phyloP scores from a whole-genome alignment of 2,113 vertebrate species.

The Myodes glareolus region DNA sequence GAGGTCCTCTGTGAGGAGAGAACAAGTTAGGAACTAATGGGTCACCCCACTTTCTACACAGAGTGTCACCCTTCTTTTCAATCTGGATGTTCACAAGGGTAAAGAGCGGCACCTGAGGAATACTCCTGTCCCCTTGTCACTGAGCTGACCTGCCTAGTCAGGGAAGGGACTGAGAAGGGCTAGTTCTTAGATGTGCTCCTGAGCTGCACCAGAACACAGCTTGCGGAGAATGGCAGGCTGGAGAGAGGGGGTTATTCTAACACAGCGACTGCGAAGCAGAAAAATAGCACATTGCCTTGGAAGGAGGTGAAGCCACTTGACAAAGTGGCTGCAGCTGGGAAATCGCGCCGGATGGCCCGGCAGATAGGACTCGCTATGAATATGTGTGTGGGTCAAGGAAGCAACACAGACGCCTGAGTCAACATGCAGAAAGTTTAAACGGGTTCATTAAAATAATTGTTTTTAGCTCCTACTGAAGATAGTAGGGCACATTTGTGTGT shows the following conservation, averaged over 20 bases:
- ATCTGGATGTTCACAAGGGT: not conserved
- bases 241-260: not conserved
- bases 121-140: not conserved
- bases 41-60: fast-evolving
- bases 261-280: not conserved
- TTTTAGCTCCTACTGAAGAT: slow-evolving; percentile 56
- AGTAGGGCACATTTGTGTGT: slow-evolving; percentile 48
- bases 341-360: not conserved
- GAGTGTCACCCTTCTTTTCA: no score
- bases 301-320: not conserved
- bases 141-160: not conserved
- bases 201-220: not conserved
- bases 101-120: fast-evolving
- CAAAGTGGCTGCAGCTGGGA: not conserved
- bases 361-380: not conserved
- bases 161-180: not conserved
- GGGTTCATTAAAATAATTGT: slow-evolving; percentile 1
- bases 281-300: not conserved
- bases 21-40: fast-evolving
- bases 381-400: not conserved
- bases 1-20: not conserved
- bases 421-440: not conserved
- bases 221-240: not conserved
- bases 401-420: not conserved
- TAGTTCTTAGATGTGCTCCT: not conserved